Base-by-base conservation (phyloP, 2,113 vertebrate genomes). In the Microcebus jonahi region DNA sequence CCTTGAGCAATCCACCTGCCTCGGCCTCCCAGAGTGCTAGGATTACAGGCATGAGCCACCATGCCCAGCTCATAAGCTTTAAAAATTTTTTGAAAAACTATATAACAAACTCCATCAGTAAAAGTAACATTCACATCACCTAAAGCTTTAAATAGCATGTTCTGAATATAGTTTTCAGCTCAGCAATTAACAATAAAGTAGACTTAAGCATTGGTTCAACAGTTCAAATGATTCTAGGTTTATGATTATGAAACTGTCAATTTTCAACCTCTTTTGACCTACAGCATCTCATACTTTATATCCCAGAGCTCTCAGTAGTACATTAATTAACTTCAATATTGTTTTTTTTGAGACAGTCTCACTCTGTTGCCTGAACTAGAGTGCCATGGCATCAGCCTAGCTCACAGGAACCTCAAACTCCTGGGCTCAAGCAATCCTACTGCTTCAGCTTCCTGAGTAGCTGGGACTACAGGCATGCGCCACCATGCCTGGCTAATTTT, bases 271-370 rank as follows among this genome's bases (percentile, higher is more conserved):
- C 14, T 68, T 84, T 71, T 87, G 57, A 85, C n/a, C 34, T 81
- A 89, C 36, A 79, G 53, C n/a, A 61, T 88, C 77, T 84, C 53
- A 84, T 57, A 73, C 5, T 89, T 63, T 65, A 77, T 36, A 85
- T 59, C 21, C 45, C 82, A 92, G 27, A 29, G 21, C 29, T 75
- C 89, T 61, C 73, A 94, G 76, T 6, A 88, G 80, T 65, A 6
- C 83, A 96, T 59, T 95, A n/a, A 61, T 59, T 76, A 48, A 36
- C 55, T 55, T 97, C 31, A 82, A 17, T 36, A 96, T 48, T 48
- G 8, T 48, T 48, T 48, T 48, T 48, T 48, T 48, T 48, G 48
- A 48, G 48, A 48, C 48, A 10, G 48, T 48, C 48, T 48, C 48
- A 48, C 48, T 48, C 48, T 10, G 48, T 48, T 48, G 48, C 10